Evolutionary conservation across 2,888 invertebrate genomes (phyloP).

Genomic region (Anthrax anthrax): DNA sequence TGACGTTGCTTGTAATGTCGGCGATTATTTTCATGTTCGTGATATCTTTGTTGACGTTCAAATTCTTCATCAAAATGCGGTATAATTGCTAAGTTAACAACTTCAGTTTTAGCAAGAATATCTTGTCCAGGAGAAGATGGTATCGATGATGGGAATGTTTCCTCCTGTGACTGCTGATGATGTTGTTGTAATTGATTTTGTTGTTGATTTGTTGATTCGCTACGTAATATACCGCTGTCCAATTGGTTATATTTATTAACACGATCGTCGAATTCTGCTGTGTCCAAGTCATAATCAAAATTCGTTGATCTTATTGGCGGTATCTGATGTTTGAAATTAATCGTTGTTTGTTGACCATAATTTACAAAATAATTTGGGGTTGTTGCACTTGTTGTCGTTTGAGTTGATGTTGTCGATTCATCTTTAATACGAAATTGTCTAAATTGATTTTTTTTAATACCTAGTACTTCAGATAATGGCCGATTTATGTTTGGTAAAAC

Average conservation of each 20-base stretch:
- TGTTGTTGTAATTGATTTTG: background rate
- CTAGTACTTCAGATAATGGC: constrained; percentile 33
- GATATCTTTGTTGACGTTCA: constrained; percentile 25
- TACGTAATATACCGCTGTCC: background rate
- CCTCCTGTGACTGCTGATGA: background rate
- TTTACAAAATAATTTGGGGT: background rate
- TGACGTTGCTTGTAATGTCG: constrained; percentile 28
- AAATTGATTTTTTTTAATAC: constrained; percentile 35
- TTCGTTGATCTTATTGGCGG: constrained; percentile 19
- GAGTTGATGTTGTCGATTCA: constrained; percentile 18
- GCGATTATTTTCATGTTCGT: constrained; percentile 19
- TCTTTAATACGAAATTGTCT: constrained; percentile 34
- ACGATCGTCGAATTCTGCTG: constrained; percentile 30
- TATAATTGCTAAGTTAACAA: constrained; percentile 33
- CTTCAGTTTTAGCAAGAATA: constrained; percentile 31
- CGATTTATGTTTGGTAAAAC: constrained; percentile 34
- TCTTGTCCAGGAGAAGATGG: constrained; percentile 9
- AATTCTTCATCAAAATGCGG: constrained; percentile 34
- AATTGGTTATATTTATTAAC: constrained; percentile 12
- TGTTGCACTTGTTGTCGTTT: constrained; percentile 15
- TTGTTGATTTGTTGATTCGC: constrained; percentile 5
- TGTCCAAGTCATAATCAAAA: constrained; percentile 31
- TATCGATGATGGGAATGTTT: background rate
- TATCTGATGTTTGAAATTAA: background rate
- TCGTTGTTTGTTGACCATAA: background rate